Base-by-base conservation (phyloP, 2,888 invertebrate genomes). In the Drosophila austrosaltans region DNA sequence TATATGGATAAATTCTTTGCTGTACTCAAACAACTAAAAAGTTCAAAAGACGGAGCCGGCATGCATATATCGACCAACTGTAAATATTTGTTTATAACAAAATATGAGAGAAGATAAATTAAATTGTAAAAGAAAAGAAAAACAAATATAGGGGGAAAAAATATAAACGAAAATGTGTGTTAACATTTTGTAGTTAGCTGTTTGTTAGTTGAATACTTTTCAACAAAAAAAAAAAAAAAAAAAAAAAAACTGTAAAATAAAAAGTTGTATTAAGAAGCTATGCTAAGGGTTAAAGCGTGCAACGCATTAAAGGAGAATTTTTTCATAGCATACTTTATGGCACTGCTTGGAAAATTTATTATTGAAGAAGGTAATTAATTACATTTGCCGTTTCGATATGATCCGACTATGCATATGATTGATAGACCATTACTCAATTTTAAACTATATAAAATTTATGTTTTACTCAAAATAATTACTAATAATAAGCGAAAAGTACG, bases 1-100 rank as follows among this genome's bases (percentile, higher is more conserved):
- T 39, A 36, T 48, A 64, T 44, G 44, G 36, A 73, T 83, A 76
- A 79, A 74, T 80, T 80, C 81, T 77, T 81, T 57, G 74, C 54
- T 58, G 81, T 82, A 73, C 61, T 72, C 72, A 76, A 66, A 72
- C 68, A 75, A 67, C 48, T 48, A 76, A 76, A 77, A 89, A 86
- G 85, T 93, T 91, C 91, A 93, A 92, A 93, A 93, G 91, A 93
- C 92, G 93, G 92, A 93, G 92, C 92, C 93, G 91, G 92, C 92
- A 93, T 93, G 92, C 93, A 93, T 92, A 92, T 91, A 93, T 91
- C 93, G 92, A 92, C 92, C 92, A 93, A 93, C 93, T 93, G 93
- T 77, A 92, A 92, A 92, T 91, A 91, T 90, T 82, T 88, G 74
- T 89, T 82, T 83, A 76, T 89, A 83, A 59, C 70, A 67, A 67